Conservation (phyloP, 1,140 invertebrate genomes). For the Drosophila chauvacae region DNA sequence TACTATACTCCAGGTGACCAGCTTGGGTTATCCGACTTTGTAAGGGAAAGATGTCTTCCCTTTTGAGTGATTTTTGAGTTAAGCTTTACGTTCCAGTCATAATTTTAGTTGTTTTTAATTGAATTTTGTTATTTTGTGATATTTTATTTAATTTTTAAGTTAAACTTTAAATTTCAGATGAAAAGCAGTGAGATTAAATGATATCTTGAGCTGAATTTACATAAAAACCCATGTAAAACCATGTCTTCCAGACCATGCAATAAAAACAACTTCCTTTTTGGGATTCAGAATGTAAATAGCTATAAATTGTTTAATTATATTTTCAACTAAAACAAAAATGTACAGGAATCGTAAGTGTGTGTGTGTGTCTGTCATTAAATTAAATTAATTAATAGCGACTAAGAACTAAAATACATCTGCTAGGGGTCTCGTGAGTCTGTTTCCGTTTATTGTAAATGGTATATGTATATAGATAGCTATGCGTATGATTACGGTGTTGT, state of each 20-base stretch:
- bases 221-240: background rate
- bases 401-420: constrained; percentile 68
- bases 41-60: background rate
- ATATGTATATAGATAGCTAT: constrained; percentile 55
- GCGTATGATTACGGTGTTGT: constrained; percentile 35
- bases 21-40: constrained; percentile 1
- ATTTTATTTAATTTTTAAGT: background rate
- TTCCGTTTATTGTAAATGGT: constrained; percentile 38
- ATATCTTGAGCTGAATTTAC: background rate
- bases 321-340: constrained; percentile 74
- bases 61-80: background rate
- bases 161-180: background rate
- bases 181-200: background rate
- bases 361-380: constrained; percentile 24
- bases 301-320: constrained; percentile 70
- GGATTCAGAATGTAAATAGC: constrained; percentile 76
- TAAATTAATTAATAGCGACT: constrained; percentile 25
- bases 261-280: constrained; percentile 28
- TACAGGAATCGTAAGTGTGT: constrained; percentile 56
- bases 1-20: constrained; percentile 13
- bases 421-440: constrained; percentile 62
- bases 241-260: constrained; percentile 3
- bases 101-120: background rate
- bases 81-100: background rate
- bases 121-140: background rate